phyloP scores from a whole-genome alignment of 1,140 invertebrate species.

The Gonatopus flavifemur region DNA sequence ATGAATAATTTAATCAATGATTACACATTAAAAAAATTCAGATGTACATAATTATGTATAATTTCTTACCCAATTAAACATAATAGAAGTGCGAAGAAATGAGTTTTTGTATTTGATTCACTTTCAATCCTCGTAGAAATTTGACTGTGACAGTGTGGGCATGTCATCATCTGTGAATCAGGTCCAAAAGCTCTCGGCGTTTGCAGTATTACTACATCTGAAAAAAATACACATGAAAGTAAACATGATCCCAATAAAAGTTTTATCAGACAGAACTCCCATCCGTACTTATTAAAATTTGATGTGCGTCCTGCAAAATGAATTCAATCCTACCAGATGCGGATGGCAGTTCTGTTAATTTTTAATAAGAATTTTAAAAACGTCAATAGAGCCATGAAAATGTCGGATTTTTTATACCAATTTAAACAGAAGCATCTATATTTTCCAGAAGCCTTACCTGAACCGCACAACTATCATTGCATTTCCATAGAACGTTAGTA shows the following conservation, averaged over 20 bases:
- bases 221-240: conserved; percentile 8
- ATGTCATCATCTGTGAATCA: conserved; percentile 51
- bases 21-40: not conserved
- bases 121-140: conserved; percentile 57
- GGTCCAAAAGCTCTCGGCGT: conserved; percentile 48
- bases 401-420: not conserved
- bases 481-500: no score
- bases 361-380: not conserved
- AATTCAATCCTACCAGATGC: no score
- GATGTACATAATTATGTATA: not conserved
- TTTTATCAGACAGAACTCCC: conserved; percentile 2
- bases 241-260: not conserved
- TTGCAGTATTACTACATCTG: conserved; percentile 27
- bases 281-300: no score
- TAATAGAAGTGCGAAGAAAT: conserved; percentile 62
- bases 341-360: no score
- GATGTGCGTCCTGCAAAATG: no score
- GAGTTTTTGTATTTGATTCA: conserved; percentile 61
- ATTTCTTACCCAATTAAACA: conserved; percentile 59
- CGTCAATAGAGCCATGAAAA: not conserved
- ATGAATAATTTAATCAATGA: not conserved
- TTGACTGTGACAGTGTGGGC: conserved; percentile 59
- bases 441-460: not conserved
- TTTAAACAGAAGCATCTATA: not conserved
- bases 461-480: no score